Evolutionary conservation across 2,888 invertebrate species (phyloP).

Genomic region (Agonopterix alstromeriana): DNA sequence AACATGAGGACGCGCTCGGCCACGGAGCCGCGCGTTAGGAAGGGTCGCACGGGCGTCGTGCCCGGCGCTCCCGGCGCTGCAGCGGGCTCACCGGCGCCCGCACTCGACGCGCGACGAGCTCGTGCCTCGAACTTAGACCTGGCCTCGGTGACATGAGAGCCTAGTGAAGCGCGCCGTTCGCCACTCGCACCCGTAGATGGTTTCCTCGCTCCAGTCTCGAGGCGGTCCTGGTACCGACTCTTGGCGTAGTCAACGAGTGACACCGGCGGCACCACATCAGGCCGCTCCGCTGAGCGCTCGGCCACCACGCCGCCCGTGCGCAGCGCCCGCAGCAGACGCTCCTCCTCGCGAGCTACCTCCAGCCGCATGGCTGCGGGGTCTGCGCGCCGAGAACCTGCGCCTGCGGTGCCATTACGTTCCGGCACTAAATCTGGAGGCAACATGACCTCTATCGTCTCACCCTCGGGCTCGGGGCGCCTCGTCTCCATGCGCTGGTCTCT

Average conservation of each 20-base stretch:
- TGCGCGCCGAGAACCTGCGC: conserved; percentile 56
- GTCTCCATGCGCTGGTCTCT: conserved; percentile 45
- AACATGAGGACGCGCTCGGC: conserved; percentile 94
- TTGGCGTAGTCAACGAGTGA: conserved; percentile 81
- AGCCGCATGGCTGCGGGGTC: conserved; percentile 76
- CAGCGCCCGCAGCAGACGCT: conserved; percentile 85
- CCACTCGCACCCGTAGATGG: conserved; percentile 60
- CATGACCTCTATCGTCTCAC: conserved; percentile 80
- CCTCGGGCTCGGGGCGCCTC: conserved; percentile 57
- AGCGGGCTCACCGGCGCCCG: conserved; percentile 52
- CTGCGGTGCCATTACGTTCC: conserved; percentile 61
- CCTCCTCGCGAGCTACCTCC: conserved; percentile 89
- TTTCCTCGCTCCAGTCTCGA: conserved; percentile 68
- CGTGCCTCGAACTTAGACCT: conserved; percentile 72
- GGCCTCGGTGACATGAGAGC: conserved; percentile 70
- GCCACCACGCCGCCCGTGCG: conserved; percentile 81
- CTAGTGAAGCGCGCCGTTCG: conserved; percentile 60
- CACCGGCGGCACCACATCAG: conserved; percentile 69
- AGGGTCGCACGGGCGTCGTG: conserved; percentile 84
- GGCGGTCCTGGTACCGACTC: conserved; percentile 78
- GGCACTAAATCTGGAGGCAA: conserved; percentile 79
- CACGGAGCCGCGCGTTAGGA: conserved; percentile 92
- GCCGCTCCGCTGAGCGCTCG: conserved; percentile 61
- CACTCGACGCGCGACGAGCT: conserved; percentile 65
- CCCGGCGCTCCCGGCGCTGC: conserved; percentile 37